Base-by-base conservation (phyloP, 2,888 invertebrate genomes). In the Tetropium fuscum region DNA sequence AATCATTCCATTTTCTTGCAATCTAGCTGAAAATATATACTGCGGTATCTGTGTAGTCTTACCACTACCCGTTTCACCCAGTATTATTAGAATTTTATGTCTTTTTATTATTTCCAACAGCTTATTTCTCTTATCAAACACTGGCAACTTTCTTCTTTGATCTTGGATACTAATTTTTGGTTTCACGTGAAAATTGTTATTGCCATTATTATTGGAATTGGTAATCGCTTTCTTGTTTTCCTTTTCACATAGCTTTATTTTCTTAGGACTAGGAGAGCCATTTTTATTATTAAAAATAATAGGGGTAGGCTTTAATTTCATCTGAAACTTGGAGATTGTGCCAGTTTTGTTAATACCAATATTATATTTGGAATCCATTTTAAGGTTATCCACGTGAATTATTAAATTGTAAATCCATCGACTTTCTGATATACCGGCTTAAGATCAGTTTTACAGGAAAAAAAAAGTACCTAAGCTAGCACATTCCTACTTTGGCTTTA, bases 11-110 rank as follows among this genome's bases (percentile, higher is more conserved):
- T 83, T 81, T 38, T 87, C 87, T 51, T 90, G 88, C 48, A 94
- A 78, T 5, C 90, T 87, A n/a, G 88, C 87, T 49, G 91, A 88
- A 67, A 89, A 85, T 22, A 97, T 85, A 73, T 91, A 87, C 80
- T 97, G 97, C 0, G 98, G 98, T 64, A 98, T 92, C 82, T 98
- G 98, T 0, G 98, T 98, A 2, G 97, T 97, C 83, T 98, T 98
- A 0, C 98, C 98, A 81, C 95, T 92, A 1, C 97, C 98, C 0
- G 98, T 98, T 82, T 98, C 98, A 13, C 97, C 97, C 76, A 98
- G 91, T 16, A 98, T 84, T 66, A 98, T 91, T 66, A 94, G 83
- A 4, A 93, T 93, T 25, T 87, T 83, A 68, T 91, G 85, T 60
- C 87, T 87, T 60, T 85, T 85, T 43, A 97, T 87, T 78, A 95